Evolutionary conservation across 2,888 invertebrate species (phyloP), one percentile per base, ranked within the genome.

Genomic region (Heliconius ismenius): DNA sequence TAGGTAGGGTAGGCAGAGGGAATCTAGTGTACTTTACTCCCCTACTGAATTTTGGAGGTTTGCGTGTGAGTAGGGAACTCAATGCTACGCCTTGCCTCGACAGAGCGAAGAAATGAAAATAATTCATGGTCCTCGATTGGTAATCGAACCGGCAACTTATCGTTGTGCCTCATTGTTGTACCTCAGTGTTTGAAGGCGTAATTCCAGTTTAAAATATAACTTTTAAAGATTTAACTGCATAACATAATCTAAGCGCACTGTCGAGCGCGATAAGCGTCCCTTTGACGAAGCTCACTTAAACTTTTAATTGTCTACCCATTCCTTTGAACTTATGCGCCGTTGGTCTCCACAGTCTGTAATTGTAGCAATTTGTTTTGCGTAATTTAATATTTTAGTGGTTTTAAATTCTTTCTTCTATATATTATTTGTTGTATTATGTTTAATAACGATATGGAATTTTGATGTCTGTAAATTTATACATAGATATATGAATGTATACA

Each of bases 301-400:
- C 87, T 91, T 91, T 90, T 91, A 91, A 91, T 91, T 91, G 91
- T 83, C 80, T 81, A 81, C 81, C 83, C 79, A 79, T 80, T 82
- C 84, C 87, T 91, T 90, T 90, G 90, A 89, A 81, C 84, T 88
- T 75, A 86, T 85, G 90, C 85, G 82, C 81, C 83, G 84, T 68
- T 81, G 82, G 77, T 76, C 81, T 68, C 74, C 65, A 43, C 64
- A 36, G 64, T 63, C 73, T 74, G 62, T 80, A 80, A 80, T 80
- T 79, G 77, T 79, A 49, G 73, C 79, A 62, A 78, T 78, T 78
- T 67, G 58, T 79, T 78, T 76, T 78, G 80, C 76, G 70, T 80
- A 75, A 79, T 81, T 81, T 79, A 73, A 77, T 75, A 79, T 78
- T 76, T 70, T 26, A 75, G 36, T 62, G 69, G 13, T 74, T 67